Base-by-base conservation (phyloP, 2,888 invertebrate species). In the Timandra comae region DNA sequence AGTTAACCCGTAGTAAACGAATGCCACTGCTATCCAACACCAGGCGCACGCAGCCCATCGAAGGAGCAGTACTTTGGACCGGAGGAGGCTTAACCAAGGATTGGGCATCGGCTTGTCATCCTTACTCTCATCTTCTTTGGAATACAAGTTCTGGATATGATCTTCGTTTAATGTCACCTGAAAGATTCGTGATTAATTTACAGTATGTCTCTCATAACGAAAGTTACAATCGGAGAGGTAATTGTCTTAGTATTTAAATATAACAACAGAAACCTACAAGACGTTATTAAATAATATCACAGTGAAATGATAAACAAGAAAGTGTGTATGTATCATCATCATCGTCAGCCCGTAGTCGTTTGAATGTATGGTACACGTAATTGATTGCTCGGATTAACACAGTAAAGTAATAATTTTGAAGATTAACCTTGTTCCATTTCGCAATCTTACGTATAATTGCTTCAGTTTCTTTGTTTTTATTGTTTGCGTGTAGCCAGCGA, bases 1-100 rank as follows among this genome's bases (percentile, higher is more conserved):
- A 10, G 92, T 92, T 23, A 95, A 78, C 0, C 94, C 94, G 63
- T 93, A 94, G 75, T 93, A 94, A 4, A 94, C 90, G 56, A 94
- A 90, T 0, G 91, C 88, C 46, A 90, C 91, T 1, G 92, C 89
- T 6, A 91, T 85, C 93, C 93, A 93, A 68, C 92, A 92, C 67
- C 76, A 77, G 35, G 63, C 51, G 55, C 75, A 74, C 10, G 65
- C 48, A 6, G 50, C 56, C 45, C 81, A 63, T 25, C 81, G 66
- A 7, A 43, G 12, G 59, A 73, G 21, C 40, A 84, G 63, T 38
- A 63, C 63, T 10, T 71, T 66, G 2, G 80, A 78, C 28, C 44
- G 51, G 36, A 72, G 7, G 35, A 79, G 41, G n/a, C 41, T 33
- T 21, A 59, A 35, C 79, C 80, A 80, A n/a, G 71, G 63, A 41